phyloP scores from a whole-genome alignment of 2,797 vertebrate species.

The Platalea minor region DNA sequence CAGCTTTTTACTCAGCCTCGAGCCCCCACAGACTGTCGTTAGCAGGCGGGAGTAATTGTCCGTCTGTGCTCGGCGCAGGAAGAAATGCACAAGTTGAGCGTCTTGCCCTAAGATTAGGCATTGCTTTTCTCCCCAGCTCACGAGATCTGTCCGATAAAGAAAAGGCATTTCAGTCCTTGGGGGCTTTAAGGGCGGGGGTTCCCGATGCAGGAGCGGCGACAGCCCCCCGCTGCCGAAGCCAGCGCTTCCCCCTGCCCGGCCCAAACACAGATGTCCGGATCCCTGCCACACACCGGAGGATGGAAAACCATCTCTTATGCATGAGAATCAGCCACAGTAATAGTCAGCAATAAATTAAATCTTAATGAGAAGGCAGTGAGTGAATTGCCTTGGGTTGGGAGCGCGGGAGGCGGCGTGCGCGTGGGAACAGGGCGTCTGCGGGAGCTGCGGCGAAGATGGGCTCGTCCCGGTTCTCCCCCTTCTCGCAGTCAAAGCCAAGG shows the following conservation, averaged over 20 bases:
- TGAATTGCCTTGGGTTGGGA: neutral
- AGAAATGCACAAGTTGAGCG: rapidly evolving
- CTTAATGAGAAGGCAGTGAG: neutral
- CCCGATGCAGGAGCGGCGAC: neutral
- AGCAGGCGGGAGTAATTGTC: neutral
- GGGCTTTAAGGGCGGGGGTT: neutral
- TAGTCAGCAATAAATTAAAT: neutral
- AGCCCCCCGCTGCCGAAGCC: neutral
- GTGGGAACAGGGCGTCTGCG: neutral
- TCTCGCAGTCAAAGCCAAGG: rapidly evolving
- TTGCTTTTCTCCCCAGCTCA: neutral
- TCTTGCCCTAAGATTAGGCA: neutral
- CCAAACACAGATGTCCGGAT: neutral
- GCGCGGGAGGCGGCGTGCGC: neutral
- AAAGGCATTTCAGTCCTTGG: neutral
- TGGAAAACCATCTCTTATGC: neutral
- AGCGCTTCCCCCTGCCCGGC: neutral
- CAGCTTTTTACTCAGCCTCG: neutral
- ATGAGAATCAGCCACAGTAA: neutral
- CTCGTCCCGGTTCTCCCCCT: rapidly evolving
- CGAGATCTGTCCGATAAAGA: neutral
- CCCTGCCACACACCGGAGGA: neutral
- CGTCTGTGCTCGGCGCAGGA: rapidly evolving
- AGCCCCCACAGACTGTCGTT: neutral
- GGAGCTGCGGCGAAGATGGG: neutral